Conservation (phyloP, 2,113 vertebrate species). For the Archocentrus centrarchus region DNA sequence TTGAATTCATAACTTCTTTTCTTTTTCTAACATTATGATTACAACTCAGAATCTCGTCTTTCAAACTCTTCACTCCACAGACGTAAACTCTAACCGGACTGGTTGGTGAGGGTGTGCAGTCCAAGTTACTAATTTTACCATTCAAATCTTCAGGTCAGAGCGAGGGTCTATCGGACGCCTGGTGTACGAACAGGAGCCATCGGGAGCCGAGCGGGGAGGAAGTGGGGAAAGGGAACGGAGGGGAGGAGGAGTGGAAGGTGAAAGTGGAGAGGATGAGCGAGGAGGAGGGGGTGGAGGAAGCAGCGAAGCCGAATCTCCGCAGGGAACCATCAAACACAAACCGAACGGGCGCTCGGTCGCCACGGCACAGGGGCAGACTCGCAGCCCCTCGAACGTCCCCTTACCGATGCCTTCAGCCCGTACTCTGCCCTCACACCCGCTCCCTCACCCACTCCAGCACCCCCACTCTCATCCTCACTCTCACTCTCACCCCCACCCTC, state of each 20-base stretch:
- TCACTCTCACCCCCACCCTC: slow-evolving; percentile 61
- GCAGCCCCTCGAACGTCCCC: slow-evolving; percentile 52
- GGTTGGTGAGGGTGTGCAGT: background rate
- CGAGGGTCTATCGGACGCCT: slow-evolving; percentile 88
- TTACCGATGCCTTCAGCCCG: slow-evolving; percentile 68
- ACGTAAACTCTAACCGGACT: too few relatives aligned
- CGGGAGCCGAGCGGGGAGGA: slow-evolving; percentile 69
- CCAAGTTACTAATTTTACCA: background rate
- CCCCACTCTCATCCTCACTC: slow-evolving; percentile 26
- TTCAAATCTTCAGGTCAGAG: slow-evolving; percentile 81
- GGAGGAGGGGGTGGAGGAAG: slow-evolving; percentile 56
- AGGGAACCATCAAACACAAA: slow-evolving; percentile 89
- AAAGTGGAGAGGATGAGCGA: slow-evolving; percentile 64
- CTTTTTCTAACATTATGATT: too few relatives aligned
- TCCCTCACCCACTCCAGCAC: slow-evolving; percentile 69
- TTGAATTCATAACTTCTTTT: too few relatives aligned
- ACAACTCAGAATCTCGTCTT: too few relatives aligned
- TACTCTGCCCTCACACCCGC: slow-evolving; percentile 71
- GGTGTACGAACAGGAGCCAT: slow-evolving; percentile 86
- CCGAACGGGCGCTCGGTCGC: slow-evolving; percentile 69
- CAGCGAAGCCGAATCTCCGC: slow-evolving; percentile 78
- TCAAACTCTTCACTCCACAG: too few relatives aligned
- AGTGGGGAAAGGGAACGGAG: slow-evolving; percentile 18
- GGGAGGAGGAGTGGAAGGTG: slow-evolving; percentile 48
- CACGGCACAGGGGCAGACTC: slow-evolving; percentile 77